A percentile compares a stretch with the other conserved stretches of the same genome.
Evolutionary conservation across 2,113 vertebrate species (phyloP).

Genomic region (Pyrgilauda ruficollis): DNA sequence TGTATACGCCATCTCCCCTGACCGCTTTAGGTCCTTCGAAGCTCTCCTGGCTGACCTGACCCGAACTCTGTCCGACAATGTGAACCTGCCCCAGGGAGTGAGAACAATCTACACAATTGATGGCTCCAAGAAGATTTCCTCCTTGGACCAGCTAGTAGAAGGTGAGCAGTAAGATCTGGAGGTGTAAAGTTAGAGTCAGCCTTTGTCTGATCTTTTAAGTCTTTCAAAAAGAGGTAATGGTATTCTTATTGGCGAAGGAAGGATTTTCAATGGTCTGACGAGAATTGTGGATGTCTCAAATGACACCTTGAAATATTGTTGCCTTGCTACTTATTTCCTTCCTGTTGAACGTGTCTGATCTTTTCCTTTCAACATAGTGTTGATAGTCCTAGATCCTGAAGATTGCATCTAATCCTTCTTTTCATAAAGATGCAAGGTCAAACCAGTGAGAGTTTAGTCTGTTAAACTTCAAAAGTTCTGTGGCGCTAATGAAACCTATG

Average conservation of each 20-base stretch:
- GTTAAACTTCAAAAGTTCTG: neutral
- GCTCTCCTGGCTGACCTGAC: conserved; percentile 96
- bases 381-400: neutral
- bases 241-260: neutral
- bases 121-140: conserved; percentile 84
- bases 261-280: neutral
- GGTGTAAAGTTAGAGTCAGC: neutral
- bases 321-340: neutral
- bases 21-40: conserved; percentile 92
- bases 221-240: neutral
- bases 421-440: neutral
- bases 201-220: neutral
- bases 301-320: neutral
- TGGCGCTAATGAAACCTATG: neutral
- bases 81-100: conserved; percentile 96
- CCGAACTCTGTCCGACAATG: conserved; percentile 93
- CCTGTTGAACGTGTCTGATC: neutral
- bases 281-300: neutral
- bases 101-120: conserved; percentile 93
- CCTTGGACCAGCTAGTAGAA: conserved; percentile 92
- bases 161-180: conserved; percentile 74
- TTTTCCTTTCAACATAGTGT: neutral
- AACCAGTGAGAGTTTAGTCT: neutral
- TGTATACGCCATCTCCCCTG: conserved; percentile 94
- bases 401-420: neutral